These are phyloP conservation scores for Cynaeus angustus DNA, from an alignment of 2,888 invertebrate species.

Conservation along the genomic window DNA sequence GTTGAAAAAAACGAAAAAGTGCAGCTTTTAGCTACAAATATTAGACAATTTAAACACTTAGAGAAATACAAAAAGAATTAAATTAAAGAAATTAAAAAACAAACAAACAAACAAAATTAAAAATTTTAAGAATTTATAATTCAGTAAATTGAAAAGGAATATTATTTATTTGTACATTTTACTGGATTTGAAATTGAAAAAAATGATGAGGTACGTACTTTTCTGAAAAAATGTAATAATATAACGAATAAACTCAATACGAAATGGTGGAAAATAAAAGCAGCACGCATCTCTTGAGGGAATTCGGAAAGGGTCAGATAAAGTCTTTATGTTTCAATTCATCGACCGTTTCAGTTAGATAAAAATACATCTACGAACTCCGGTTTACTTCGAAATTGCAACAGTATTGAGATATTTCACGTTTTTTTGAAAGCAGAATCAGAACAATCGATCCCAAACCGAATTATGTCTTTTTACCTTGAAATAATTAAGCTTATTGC, in stretches of 20 bases:
- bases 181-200: constrained; percentile 3
- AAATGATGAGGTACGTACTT: background rate
- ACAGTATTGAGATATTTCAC: constrained; percentile 21
- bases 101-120: too few species aligned
- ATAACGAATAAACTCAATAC: constrained; percentile 31
- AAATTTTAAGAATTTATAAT: too few species aligned
- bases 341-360: constrained; percentile 55
- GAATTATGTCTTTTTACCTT: constrained; percentile 29
- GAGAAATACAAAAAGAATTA: too few species aligned
- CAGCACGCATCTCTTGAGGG: constrained; percentile 54
- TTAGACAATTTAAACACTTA: too few species aligned
- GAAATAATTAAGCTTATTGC: constrained; percentile 23
- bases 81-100: too few species aligned
- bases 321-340: constrained; percentile 60
- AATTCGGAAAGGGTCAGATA: constrained; percentile 56
- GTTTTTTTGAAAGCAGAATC: background rate
- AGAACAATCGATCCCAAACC: constrained; percentile 11
- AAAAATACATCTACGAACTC: constrained; percentile 49
- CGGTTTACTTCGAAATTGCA: constrained; percentile 17
- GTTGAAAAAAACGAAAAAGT: too few species aligned
- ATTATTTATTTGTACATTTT: too few species aligned
- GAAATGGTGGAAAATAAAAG: constrained; percentile 31
- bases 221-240: constrained; percentile 15
- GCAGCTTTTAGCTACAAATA: too few species aligned
- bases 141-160: too few species aligned